Base-by-base conservation (phyloP, 1,140 invertebrate genomes). In the Temnothorax longispinosus region DNA sequence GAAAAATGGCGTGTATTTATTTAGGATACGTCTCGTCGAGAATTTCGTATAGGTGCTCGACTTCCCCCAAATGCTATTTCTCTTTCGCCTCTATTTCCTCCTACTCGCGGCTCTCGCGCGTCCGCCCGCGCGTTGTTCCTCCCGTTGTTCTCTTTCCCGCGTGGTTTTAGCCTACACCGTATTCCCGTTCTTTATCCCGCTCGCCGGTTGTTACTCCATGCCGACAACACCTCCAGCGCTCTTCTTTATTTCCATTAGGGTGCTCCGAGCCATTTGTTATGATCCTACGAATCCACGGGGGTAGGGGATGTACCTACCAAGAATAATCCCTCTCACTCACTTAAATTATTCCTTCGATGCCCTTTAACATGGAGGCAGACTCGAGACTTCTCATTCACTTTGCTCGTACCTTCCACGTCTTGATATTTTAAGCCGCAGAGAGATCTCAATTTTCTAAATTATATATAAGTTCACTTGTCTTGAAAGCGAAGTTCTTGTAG, bases 231-330 rank as follows among this genome's bases (percentile, higher is more conserved):
- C 64, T 86, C 71, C 75, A 60, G n/a, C 77, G 86, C 85, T 90
- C 87, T 90, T 87, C 84, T 92, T 88, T 91, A 91, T 92, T 92
- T 92, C 91, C 88, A 92, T 92, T 92, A 91, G 72, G 81, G 77
- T 82, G 85, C 67, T 85, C 35, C 75, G 32, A 69, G 80, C 86
- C 89, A 92, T 92, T 91, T 92, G 78, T 92, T 92, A 91, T 90
- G 88, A 92, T 91, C 81, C 85, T 90, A 58, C 69, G 52, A 87
- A 82, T 88, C 62, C 65, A 64, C 18, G 21, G 1, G 5, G 8
- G 72, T n/a, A 74, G 47, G n/a, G 35, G 52, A 35, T 54, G 21
- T 62, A 58, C n/a, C 64, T 64, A 86, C 71, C 67, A 50, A 38
- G 56, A 89, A 89, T 88, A 91, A 91, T 91, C 88, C 86, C 88